Conservation (phyloP, 1,140 invertebrate species). For the Caerostris extrusa region DNA sequence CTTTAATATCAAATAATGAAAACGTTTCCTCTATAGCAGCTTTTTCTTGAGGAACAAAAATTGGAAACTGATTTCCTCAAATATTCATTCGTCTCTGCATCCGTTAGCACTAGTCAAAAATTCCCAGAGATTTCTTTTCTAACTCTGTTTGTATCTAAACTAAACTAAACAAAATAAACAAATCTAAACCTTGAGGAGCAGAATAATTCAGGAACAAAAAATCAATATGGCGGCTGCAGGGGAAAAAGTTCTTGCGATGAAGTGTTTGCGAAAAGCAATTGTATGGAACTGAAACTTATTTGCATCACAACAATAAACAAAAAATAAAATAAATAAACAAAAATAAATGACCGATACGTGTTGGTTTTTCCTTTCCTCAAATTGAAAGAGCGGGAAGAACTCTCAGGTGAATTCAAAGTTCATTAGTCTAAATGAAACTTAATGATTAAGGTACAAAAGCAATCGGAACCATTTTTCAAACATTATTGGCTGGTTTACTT, state of each 20-base stretch:
- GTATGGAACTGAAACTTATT: background rate
- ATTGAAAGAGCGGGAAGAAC: background rate
- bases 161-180: background rate
- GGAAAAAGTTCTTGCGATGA: background rate
- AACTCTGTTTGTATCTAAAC: background rate
- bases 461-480: slow-evolving; percentile 7
- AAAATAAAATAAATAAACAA: too few species aligned
- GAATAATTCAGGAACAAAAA: slow-evolving; percentile 15
- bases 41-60: background rate
- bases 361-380: background rate
- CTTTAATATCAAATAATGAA: too few species aligned
- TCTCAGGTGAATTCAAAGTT: background rate
- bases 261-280: slow-evolving; percentile 9
- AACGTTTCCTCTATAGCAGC: too few species aligned
- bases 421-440: slow-evolving; percentile 7
- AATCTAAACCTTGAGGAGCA: background rate
- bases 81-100: slow-evolving; percentile 3
- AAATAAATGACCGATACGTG: background rate
- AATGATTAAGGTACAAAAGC: slow-evolving; percentile 38
- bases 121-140: background rate
- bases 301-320: background rate
- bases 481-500: background rate
- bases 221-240: background rate
- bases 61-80: background rate
- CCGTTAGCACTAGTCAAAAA: background rate